Evolutionary conservation across 1,140 invertebrate species (phyloP).

Genomic region (Bombus sibiricus): DNA sequence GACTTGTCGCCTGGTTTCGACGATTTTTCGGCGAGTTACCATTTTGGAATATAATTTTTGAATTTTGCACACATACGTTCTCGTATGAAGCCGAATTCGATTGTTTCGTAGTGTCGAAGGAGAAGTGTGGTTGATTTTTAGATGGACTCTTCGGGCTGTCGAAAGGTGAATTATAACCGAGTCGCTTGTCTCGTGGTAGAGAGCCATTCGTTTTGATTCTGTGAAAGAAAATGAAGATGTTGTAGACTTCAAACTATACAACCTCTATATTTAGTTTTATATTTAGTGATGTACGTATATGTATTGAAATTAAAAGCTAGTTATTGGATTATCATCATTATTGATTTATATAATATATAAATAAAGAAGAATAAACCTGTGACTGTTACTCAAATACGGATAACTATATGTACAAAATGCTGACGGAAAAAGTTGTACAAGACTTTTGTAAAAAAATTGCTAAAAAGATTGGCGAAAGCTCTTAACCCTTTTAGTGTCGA

Average conservation of each 20-base stretch:
- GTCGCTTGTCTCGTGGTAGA: slow-evolving; percentile 89
- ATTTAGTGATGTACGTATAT: not conserved
- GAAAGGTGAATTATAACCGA: slow-evolving; percentile 81
- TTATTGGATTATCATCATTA: too few relatives aligned
- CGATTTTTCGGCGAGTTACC: slow-evolving; percentile 41
- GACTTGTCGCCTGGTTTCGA: slow-evolving; percentile 16
- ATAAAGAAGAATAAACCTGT: not conserved
- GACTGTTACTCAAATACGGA: not conserved
- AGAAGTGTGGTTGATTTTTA: slow-evolving; percentile 72
- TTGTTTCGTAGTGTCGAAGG: slow-evolving; percentile 72
- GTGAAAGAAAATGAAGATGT: slow-evolving; percentile 77
- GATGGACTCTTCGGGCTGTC: slow-evolving; percentile 78
- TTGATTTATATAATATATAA: too few relatives aligned
- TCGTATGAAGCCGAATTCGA: slow-evolving; percentile 61
- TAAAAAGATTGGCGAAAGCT: not conserved
- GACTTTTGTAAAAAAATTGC: not conserved
- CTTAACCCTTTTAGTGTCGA: too few relatives aligned
- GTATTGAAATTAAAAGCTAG: too few relatives aligned
- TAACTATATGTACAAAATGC: not conserved
- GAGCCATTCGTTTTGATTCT: slow-evolving; percentile 96
- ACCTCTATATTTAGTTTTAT: not conserved
- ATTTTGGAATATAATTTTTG: slow-evolving; percentile 59
- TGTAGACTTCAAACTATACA: not conserved
- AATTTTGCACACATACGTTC: slow-evolving; percentile 65
- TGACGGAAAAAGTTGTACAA: not conserved